These are phyloP conservation scores for Corythoichthys haematopterus DNA, from an alignment of 2,113 vertebrate genomes.

Conservation along the genomic window DNA sequence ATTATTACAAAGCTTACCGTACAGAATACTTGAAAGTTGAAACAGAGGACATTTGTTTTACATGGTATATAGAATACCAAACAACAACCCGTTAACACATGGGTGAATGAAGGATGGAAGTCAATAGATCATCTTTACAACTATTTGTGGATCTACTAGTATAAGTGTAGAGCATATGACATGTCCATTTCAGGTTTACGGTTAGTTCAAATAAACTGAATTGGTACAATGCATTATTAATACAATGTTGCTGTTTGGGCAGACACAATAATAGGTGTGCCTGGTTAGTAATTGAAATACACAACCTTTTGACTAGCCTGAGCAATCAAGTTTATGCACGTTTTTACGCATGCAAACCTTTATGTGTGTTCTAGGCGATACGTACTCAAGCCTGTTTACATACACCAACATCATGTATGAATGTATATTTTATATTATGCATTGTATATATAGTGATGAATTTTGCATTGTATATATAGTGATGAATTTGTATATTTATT, in stretches of 20 bases:
- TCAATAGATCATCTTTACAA: not conserved
- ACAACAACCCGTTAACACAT: too few relatives aligned
- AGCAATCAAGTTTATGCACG: not conserved
- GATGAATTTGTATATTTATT: not conserved
- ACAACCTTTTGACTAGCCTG: not conserved
- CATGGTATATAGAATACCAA: not conserved
- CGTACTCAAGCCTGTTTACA: too few relatives aligned
- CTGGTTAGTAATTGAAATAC: not conserved
- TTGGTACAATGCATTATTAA: not conserved
- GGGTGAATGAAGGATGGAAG: not conserved
- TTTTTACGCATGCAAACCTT: not conserved
- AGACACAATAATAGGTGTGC: not conserved
- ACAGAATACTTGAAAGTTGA: not conserved
- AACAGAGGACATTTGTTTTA: not conserved
- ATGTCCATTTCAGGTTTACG: not conserved
- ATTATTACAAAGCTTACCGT: not conserved
- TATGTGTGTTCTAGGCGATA: conserved; percentile 30
- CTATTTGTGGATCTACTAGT: not conserved
- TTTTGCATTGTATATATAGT: conserved; percentile 9
- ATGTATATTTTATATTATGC: conserved; percentile 7
- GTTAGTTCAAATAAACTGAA: not conserved
- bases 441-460: conserved; percentile 10
- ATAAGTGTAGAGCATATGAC: not conserved
- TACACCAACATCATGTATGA: conserved; percentile 31
- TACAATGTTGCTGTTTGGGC: not conserved